These are phyloP conservation scores for Agriopis marginaria DNA, from an alignment of 2,888 invertebrate species.

Conservation along the genomic window DNA sequence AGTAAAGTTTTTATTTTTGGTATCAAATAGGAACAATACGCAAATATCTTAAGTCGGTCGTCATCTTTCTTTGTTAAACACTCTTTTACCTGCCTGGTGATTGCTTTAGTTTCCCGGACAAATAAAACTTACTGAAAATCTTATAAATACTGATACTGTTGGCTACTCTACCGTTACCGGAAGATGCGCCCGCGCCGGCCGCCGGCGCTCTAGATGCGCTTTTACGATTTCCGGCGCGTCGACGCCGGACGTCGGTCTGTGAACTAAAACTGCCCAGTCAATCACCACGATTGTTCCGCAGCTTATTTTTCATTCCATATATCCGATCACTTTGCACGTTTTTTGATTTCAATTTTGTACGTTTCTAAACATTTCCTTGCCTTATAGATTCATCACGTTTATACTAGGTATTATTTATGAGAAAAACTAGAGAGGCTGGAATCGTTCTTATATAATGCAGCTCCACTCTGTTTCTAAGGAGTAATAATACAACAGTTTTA, in stretches of 20 bases:
- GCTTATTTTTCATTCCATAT: slow-evolving; percentile 46
- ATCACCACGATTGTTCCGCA: slow-evolving; percentile 52
- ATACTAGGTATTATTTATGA: neutral
- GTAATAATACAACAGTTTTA: neutral
- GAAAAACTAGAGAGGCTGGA: too few relatives aligned
- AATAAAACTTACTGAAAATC: neutral
- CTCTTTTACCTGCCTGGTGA: neutral
- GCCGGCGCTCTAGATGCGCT: slow-evolving; percentile 76
- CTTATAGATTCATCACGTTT: neutral
- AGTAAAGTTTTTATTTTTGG: too few relatives aligned
- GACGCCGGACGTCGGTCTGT: slow-evolving; percentile 59
- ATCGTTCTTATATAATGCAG: neutral
- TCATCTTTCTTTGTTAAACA: neutral
- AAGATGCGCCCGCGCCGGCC: slow-evolving; percentile 73
- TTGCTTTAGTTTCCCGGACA: neutral
- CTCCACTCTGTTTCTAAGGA: neutral
- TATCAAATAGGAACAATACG: too few relatives aligned
- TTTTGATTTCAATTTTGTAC: slow-evolving; percentile 1
- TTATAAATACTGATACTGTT: slow-evolving; percentile 1
- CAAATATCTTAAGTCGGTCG: neutral
- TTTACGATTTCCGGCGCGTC: slow-evolving; percentile 83
- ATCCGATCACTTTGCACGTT: slow-evolving; percentile 34
- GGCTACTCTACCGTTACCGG: slow-evolving; percentile 57
- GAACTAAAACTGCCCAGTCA: slow-evolving; percentile 61
- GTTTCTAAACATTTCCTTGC: neutral